These are phyloP conservation scores for Melanotus villosus DNA, from an alignment of 2,888 invertebrate species.

Conservation along the genomic window DNA sequence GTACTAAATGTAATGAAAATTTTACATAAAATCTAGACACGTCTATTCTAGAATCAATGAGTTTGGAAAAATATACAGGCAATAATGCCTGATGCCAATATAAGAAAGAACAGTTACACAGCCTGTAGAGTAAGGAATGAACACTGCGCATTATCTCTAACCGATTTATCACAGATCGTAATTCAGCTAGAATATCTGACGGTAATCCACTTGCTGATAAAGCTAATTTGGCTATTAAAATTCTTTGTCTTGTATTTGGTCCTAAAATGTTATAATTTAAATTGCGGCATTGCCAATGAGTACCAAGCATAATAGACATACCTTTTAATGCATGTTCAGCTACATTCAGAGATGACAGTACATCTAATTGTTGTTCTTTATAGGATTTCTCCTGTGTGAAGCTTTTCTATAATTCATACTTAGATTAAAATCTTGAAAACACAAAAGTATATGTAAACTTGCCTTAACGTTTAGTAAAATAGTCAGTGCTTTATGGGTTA, in stretches of 20 bases:
- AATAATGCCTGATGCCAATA: constrained; percentile 87
- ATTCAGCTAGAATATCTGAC: constrained; percentile 75
- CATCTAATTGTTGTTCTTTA: constrained; percentile 78
- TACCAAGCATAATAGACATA: no score
- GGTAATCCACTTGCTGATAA: constrained; percentile 72
- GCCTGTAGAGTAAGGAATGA: constrained; percentile 71
- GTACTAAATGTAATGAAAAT: no score
- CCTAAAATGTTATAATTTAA: no score
- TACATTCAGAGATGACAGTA: constrained; percentile 82
- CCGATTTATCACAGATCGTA: constrained; percentile 76
- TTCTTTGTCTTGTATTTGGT: constrained; percentile 64
- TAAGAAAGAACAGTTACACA: constrained; percentile 83
- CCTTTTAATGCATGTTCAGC: constrained; percentile 80
- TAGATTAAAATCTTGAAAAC: background rate
- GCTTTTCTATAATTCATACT: constrained; percentile 68
- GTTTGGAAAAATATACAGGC: constrained; percentile 82
- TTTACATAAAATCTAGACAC: constrained; percentile 74
- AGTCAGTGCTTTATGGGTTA: constrained; percentile 81
- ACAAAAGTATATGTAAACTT: no score
- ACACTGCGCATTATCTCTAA: constrained; percentile 77
- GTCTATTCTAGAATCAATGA: constrained; percentile 78
- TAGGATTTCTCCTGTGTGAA: constrained; percentile 75
- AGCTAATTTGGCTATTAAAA: constrained; percentile 64
- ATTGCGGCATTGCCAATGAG: no score
- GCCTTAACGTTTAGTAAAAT: constrained; percentile 79